Base-by-base conservation (phyloP, 2,888 invertebrate genomes). In the Melieria picta region DNA sequence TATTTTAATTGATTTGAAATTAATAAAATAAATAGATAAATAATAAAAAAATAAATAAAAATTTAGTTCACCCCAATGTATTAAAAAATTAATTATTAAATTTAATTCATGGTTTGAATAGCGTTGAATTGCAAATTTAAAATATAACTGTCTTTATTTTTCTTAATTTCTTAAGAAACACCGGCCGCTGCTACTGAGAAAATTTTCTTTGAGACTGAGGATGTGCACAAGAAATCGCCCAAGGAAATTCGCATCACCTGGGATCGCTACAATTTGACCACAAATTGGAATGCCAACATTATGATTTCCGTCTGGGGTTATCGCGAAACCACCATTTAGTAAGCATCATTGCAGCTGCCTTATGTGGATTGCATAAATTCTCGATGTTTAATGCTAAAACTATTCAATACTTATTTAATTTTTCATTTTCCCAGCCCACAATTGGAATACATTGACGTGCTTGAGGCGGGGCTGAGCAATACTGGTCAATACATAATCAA, bases 251-350 rank as follows among this genome's bases (percentile, higher is more conserved):
- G 90, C 81, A 92, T 97, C 64, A 91, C 91, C 16, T 97, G 97
- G 97, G 92, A 93, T 80, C 91, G 91, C 47, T 91, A 91, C 81
- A 96, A 97, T 88, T 92, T 97, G 83, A 96, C 96, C 0, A 90
- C 91, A 52, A 94, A 94, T 83, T 88, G 90, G 50, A 93, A 92
- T 80, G 93, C 94, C 0, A 90, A 91, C 62, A 90, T 97, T 1
- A 91, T 91, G 77, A 93, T 97, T 78, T 94, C 94, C 0, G 85
- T 97, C 10, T 97, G 94, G 94, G 97, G 97, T 0, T 97, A 97
- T 87, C 90, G 93, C 65, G 97, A 97, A 86, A 90, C 91, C 0
- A 94, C 93, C 0, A 94, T 94, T 71, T 81, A 84, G 84, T 84
- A 77, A 76, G 79, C 77, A 42, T 82, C 2, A 1, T 1, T 16